Percentiles rank a stretch among this genome's conserved stretches.
Evolutionary conservation across 2,113 vertebrate genomes (phyloP).

Genomic region (Agapornis roseicollis): DNA sequence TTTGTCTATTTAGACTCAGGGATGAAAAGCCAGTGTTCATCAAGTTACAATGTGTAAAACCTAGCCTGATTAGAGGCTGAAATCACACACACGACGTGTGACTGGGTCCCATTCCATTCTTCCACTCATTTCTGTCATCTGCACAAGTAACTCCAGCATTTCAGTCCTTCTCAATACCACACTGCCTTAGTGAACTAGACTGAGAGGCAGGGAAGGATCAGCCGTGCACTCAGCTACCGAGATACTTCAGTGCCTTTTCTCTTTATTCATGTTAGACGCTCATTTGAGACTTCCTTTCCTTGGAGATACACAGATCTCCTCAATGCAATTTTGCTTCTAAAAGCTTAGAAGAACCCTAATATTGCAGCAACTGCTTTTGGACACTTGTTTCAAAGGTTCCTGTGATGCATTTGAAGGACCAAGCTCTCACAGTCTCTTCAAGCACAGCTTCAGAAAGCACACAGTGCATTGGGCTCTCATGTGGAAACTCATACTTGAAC

Average conservation of each 20-base stretch:
- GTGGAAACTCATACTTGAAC: neutral
- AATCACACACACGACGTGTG: neutral
- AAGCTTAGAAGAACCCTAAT: neutral
- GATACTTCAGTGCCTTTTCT: neutral
- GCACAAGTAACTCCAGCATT: neutral
- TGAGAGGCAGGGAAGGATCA: neutral
- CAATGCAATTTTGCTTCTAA: neutral
- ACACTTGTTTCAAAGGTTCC: neutral
- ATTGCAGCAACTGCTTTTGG: neutral
- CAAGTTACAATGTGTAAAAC: neutral
- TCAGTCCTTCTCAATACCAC: neutral
- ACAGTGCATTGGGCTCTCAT: neutral
- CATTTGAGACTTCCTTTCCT: neutral
- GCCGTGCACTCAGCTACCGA: neutral
- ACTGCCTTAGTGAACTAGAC: accelerated
- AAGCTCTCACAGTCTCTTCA: neutral
- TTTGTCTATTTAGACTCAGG: neutral
- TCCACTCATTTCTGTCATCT: neutral
- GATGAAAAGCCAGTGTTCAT: neutral
- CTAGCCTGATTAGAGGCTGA: neutral
- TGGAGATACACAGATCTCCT: neutral
- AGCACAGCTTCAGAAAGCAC: neutral
- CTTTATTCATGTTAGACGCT: neutral
- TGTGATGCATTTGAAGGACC: neutral
- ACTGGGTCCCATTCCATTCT: neutral